Base-by-base conservation (phyloP, 2,113 vertebrate species). In the Osmerus mordax region DNA sequence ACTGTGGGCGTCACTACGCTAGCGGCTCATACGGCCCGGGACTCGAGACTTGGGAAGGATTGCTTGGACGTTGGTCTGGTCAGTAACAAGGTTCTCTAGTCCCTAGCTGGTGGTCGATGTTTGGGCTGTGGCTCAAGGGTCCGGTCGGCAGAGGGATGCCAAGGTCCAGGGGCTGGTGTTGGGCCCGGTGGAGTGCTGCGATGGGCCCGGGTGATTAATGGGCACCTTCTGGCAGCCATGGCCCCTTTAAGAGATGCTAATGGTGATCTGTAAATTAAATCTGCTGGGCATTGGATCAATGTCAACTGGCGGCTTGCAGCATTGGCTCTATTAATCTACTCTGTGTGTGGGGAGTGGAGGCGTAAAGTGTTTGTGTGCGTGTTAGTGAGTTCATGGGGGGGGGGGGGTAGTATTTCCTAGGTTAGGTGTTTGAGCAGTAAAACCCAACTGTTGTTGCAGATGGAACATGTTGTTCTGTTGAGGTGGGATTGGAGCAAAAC, bases 241-340 rank as follows among this genome's bases (percentile, higher is more conserved):
- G 29, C 28, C 59, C 41, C 56, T 21, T 59, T 69, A 54, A 25
- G 54, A 59, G 28, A 59, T 70, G 36, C 36, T 66, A 55, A 67
- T 64, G 55, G 61, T 67, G 67, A 56, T 66, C 28, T 66, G 36
- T 69, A 78, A 73, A 65, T 47, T 65, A 66, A 62, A 73, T 78
- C 56, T 18, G 21, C 64, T 18, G 19, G 16, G 28, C 41, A 15
- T 70, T 59, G 23, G 21, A 62, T 75, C 15, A 64, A 21, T 69
- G 61, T 14, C 59, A 61, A 36, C 21, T 67, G 21, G 53, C 23
- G 8, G 13, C 16, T 47, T 4, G 52, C 67, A 15, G 23, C 51
- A 29, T 32, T 3, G 54, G 15, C 54, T 56, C 54, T 18, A 56
- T 56, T 56, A 56, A 56, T 56, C 54, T 56, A 56, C 15, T 56